Evolutionary conservation across 1,140 invertebrate genomes (phyloP).

Genomic region (Drosophila bocqueti): DNA sequence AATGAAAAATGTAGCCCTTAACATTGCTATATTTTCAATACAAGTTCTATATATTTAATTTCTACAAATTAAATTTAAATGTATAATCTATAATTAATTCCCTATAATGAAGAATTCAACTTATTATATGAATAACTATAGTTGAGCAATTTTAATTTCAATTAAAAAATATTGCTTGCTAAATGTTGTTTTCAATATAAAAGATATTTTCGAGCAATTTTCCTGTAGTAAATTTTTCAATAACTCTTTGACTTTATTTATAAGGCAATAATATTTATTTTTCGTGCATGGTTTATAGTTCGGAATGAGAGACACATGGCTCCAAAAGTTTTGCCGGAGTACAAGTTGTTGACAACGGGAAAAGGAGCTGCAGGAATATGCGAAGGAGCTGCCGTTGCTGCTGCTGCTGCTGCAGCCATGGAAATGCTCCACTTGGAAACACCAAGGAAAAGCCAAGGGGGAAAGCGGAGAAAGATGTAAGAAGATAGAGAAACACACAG

Average conservation of each 20-base stretch:
- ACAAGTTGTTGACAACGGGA: conserved; percentile 71
- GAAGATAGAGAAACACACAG: conserved; percentile 9
- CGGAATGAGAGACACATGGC: conserved; percentile 10
- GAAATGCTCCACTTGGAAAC: conserved; percentile 23
- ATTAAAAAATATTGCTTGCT: no score
- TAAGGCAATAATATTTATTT: background rate
- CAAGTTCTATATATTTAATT: no score
- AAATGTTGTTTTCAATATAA: background rate
- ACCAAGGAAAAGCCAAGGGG: background rate
- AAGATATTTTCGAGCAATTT: background rate
- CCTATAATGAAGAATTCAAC: background rate
- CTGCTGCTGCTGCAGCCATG: conserved; percentile 11
- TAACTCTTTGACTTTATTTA: background rate
- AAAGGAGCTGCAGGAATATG: conserved; percentile 34
- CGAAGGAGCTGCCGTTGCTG: background rate
- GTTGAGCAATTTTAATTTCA: background rate
- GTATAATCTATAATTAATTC: no score
- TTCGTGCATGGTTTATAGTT: background rate
- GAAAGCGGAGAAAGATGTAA: background rate
- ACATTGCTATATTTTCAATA: no score
- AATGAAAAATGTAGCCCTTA: no score
- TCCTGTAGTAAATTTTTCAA: background rate
- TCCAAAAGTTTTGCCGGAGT: conserved; percentile 24
- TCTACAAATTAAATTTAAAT: no score
- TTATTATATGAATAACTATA: background rate